Evolutionary conservation across 2,113 vertebrate species (phyloP).

Genomic region (Nannobrachium achirus): DNA sequence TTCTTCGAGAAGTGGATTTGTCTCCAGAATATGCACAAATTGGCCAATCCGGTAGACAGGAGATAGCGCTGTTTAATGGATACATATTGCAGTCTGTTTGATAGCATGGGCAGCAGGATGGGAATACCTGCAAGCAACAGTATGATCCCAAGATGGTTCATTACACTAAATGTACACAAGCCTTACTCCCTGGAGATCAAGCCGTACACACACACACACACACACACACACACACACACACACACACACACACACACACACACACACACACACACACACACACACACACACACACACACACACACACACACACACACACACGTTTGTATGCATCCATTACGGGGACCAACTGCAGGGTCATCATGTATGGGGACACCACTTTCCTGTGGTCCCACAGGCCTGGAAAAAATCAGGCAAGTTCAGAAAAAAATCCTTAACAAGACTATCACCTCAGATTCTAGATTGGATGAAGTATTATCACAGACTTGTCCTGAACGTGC

Average conservation of each 20-base stretch:
- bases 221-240: background rate
- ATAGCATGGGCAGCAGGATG: slow-evolving; percentile 35
- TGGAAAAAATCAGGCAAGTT: no score
- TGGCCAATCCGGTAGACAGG: slow-evolving; percentile 23
- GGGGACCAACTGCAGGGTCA: no score
- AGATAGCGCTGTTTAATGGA: slow-evolving; percentile 44
- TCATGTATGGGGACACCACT: no score
- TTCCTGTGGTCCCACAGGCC: no score
- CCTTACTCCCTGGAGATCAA: slow-evolving; percentile 43
- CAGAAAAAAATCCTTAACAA: no score
- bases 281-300: background rate
- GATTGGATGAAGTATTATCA: no score
- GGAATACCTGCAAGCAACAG: slow-evolving; percentile 43
- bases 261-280: background rate
- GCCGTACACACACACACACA: background rate
- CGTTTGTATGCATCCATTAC: no score
- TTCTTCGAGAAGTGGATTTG: slow-evolving; percentile 17
- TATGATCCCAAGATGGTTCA: slow-evolving; percentile 68
- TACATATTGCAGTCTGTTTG: slow-evolving; percentile 54
- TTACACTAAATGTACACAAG: slow-evolving; percentile 53
- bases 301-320: slow-evolving; percentile 2
- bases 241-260: background rate
- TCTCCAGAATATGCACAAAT: slow-evolving; percentile 44
- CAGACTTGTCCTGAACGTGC: no score
- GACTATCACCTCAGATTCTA: no score